phyloP scores from a whole-genome alignment of 2,888 invertebrate genomes.

The Drosophila picticornis region DNA sequence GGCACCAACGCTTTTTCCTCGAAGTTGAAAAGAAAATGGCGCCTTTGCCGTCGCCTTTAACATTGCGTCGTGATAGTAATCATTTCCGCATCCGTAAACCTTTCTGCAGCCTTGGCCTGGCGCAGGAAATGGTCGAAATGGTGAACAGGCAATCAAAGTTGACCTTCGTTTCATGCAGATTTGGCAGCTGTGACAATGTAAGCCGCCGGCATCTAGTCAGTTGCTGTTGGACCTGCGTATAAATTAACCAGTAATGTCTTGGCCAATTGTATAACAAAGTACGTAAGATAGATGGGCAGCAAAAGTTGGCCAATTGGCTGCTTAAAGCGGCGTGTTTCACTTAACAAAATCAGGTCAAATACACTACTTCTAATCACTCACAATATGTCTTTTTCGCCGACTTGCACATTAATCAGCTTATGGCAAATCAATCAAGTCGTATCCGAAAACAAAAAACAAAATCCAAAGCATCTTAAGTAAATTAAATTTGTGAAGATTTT shows the following conservation, averaged over 20 bases:
- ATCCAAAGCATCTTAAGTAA: conserved; percentile 10
- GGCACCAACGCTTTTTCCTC: conserved; percentile 9
- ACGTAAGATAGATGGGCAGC: conserved; percentile 49
- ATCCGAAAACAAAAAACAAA: background rate
- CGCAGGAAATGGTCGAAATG: conserved; percentile 21
- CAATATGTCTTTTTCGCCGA: conserved; percentile 1
- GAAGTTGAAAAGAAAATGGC: conserved; percentile 28
- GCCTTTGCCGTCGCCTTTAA: conserved; percentile 23
- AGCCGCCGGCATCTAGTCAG: conserved; percentile 19
- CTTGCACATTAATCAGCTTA: conserved; percentile 60
- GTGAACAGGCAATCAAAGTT: conserved; percentile 22
- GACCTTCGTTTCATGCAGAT: conserved; percentile 65
- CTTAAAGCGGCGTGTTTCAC: conserved; percentile 16
- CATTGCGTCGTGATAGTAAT: conserved; percentile 43
- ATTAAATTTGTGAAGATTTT: conserved; percentile 14
- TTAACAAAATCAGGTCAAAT: conserved; percentile 24
- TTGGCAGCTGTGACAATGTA: conserved; percentile 44
- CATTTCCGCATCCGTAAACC: conserved; percentile 57
- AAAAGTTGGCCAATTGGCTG: conserved; percentile 23
- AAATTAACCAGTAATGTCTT: conserved; percentile 42
- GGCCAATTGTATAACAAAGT: conserved; percentile 45
- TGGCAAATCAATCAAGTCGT: conserved; percentile 62
- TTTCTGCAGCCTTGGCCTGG: conserved; percentile 38
- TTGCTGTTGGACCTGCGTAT: conserved; percentile 21
- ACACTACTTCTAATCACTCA: conserved; percentile 51